Conservation (phyloP, 2,113 vertebrate species). For the Megaptera novaeangliae region DNA sequence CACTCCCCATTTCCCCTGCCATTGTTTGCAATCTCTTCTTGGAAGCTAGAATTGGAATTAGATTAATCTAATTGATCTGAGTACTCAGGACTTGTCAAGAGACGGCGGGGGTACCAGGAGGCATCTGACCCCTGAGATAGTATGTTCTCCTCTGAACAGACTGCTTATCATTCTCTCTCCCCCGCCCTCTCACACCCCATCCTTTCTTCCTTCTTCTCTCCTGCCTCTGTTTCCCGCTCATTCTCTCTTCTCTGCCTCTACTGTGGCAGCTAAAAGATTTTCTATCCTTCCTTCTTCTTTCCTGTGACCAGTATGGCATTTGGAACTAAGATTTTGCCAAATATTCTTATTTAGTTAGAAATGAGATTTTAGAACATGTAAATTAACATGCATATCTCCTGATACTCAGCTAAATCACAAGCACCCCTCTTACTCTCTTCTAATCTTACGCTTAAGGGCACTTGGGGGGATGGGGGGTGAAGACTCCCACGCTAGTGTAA, state of each 20-base stretch:
- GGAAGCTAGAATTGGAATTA: background rate
- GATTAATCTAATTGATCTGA: background rate
- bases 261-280: background rate
- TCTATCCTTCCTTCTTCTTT: background rate
- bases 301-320: background rate
- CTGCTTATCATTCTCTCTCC: fast-evolving
- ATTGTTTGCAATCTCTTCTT: background rate
- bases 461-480: background rate
- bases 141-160: fast-evolving
- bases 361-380: background rate
- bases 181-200: fast-evolving
- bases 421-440: background rate
- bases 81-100: background rate
- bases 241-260: background rate
- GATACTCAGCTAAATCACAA: background rate
- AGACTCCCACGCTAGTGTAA: background rate
- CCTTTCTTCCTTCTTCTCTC: background rate
- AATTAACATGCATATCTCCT: background rate
- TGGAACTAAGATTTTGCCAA: background rate
- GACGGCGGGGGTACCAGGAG: fast-evolving
- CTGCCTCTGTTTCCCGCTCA: background rate
- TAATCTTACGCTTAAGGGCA: background rate
- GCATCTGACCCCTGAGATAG: background rate
- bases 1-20: fast-evolving
- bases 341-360: background rate